Conservation (phyloP, 2,888 invertebrate genomes). For the Nephrotoma appendiculata region DNA sequence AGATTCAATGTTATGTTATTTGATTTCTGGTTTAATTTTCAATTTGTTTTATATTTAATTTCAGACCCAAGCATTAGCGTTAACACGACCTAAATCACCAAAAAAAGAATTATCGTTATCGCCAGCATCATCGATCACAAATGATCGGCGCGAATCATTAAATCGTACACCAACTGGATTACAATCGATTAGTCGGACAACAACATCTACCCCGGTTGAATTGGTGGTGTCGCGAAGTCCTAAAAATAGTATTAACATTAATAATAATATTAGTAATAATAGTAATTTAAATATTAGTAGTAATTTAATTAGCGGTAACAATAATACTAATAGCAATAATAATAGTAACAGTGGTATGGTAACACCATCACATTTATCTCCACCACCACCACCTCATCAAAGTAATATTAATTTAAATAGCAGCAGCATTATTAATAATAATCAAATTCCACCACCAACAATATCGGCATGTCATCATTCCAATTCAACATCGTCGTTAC, state of each 20-base stretch:
- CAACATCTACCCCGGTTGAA: conserved; percentile 7
- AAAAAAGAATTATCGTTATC: conserved; percentile 30
- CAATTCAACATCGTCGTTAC: not conserved
- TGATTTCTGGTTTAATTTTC: not conserved
- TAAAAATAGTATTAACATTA: not conserved
- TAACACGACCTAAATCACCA: conserved; percentile 42
- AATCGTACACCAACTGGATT: conserved; percentile 5
- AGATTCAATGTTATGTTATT: not conserved
- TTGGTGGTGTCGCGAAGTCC: not conserved
- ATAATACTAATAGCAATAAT: not conserved
- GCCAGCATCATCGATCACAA: conserved; percentile 15
- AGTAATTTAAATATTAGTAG: conserved; percentile 2
- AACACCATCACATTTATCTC: not conserved
- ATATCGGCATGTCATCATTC: conserved; percentile 9
- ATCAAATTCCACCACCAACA: not conserved
- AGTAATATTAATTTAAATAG: not conserved
- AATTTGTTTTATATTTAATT: conserved; percentile 17
- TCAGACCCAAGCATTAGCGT: conserved; percentile 51
- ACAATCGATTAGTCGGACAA: conserved; percentile 7
- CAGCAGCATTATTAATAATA: not conserved
- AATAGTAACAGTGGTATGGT: conserved; percentile 2
- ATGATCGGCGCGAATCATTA: conserved; percentile 8
- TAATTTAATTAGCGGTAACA: not conserved
- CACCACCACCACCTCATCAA: conserved; percentile 4
- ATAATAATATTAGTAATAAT: not conserved